Percentiles rank a stretch among this genome's conserved stretches.
These are phyloP conservation scores for Phaethon lepturus DNA, from an alignment of 2,113 vertebrate genomes.

Conservation along the genomic window DNA sequence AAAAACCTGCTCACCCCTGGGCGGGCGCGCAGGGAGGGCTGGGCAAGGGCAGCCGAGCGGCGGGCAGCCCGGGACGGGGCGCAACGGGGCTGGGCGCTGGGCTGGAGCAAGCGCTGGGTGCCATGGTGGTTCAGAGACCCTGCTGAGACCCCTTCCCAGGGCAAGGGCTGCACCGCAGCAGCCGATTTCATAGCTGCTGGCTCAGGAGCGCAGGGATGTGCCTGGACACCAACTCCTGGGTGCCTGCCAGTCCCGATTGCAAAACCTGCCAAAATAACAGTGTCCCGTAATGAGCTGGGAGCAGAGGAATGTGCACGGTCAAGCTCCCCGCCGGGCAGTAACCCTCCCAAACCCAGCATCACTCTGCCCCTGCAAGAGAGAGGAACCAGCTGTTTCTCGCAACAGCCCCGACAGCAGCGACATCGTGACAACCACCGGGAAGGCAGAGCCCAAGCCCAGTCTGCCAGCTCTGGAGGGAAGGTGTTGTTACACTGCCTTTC, in stretches of 20 bases:
- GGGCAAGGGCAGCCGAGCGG: not conserved
- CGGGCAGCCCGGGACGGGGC: not conserved
- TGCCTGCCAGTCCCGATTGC: not conserved
- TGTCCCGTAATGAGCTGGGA: not conserved
- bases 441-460: not conserved
- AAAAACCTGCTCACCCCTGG: too few relatives aligned
- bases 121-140: not conserved
- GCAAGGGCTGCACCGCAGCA: not conserved
- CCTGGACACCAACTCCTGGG: not conserved
- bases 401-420: not conserved
- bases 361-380: not conserved
- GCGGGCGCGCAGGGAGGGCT: not conserved
- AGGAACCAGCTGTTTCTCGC: not conserved
- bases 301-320: constrained; percentile 24
- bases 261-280: constrained; percentile 36
- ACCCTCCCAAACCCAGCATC: not conserved
- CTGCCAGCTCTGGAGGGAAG: not conserved
- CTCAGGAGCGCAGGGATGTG: not conserved
- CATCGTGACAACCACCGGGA: accelerated
- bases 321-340: not conserved
- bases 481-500: not conserved
- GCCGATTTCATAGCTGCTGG: not conserved
- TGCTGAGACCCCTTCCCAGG: not conserved
- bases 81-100: not conserved
- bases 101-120: not conserved